A percentile compares a stretch with the other conserved stretches of the same genome.
phyloP scores from a whole-genome alignment of 2,888 invertebrate genomes.

The Sipha maydis region DNA sequence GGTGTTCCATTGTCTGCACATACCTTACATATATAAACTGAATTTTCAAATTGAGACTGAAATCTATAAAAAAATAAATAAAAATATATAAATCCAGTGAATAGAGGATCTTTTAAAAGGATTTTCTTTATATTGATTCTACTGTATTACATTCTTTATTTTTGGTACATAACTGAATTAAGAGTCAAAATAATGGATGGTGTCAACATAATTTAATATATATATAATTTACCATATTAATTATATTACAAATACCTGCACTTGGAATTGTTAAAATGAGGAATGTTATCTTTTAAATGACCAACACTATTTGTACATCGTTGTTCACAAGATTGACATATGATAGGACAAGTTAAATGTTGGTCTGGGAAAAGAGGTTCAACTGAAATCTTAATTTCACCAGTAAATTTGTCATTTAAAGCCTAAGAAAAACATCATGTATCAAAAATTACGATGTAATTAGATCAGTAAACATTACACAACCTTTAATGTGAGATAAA shows the following conservation, averaged over 20 bases:
- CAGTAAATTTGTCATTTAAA: conserved; percentile 80
- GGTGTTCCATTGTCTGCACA: conserved; percentile 74
- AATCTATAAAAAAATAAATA: conserved; percentile 70
- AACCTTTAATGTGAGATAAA: conserved; percentile 77
- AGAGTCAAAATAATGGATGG: background rate
- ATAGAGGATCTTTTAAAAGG: background rate
- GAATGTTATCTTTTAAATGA: conserved; percentile 73
- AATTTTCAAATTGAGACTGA: conserved; percentile 81
- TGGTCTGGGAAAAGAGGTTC: conserved; percentile 80
- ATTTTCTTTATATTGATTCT: background rate
- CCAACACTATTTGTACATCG: conserved; percentile 77
- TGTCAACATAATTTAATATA: background rate
- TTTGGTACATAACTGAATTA: background rate
- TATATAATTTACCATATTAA: background rate
- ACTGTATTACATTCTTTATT: background rate
- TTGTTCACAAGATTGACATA: conserved; percentile 77
- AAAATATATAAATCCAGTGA: background rate
- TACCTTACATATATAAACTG: conserved; percentile 74
- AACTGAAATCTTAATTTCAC: conserved; percentile 73
- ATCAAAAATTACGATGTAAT: background rate
- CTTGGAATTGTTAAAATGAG: conserved; percentile 70
- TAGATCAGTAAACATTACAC: conserved; percentile 54
- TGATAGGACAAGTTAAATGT: conserved; percentile 80
- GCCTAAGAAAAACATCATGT: conserved; percentile 68
- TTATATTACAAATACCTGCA: conserved; percentile 66